Evolutionary conservation across 1,140 invertebrate species (phyloP).

Genomic region (Bombyx mori): ASM3026992v2 NC_085130.1:16780001-16780500

Average conservation of each 20-base stretch:
- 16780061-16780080: constrained; percentile 53
- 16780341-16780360: constrained; percentile 64
- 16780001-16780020: constrained; percentile 7
- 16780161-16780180: constrained; percentile 61
- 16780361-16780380: constrained; percentile 55
- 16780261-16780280: constrained; percentile 51
- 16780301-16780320: constrained; percentile 49
- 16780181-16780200: constrained; percentile 52
- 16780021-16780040: constrained; percentile 58
- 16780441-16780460: constrained; percentile 41
- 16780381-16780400: constrained; percentile 52
- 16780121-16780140: constrained; percentile 35
- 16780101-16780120: constrained; percentile 41
- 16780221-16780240: constrained; percentile 52
- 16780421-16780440: constrained; percentile 40
- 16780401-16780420: constrained; percentile 43
- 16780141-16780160: constrained; percentile 59
- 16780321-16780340: constrained; percentile 46
- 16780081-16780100: constrained; percentile 60
- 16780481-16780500: constrained; percentile 64
- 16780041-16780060: constrained; percentile 48
- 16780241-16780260: constrained; percentile 47
- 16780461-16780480: constrained; percentile 53
- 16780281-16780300: constrained; percentile 64
- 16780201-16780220: constrained; percentile 40